Base-by-base conservation (phyloP, 1,140 invertebrate species). In the Hylyphantes graminicola region DNA sequence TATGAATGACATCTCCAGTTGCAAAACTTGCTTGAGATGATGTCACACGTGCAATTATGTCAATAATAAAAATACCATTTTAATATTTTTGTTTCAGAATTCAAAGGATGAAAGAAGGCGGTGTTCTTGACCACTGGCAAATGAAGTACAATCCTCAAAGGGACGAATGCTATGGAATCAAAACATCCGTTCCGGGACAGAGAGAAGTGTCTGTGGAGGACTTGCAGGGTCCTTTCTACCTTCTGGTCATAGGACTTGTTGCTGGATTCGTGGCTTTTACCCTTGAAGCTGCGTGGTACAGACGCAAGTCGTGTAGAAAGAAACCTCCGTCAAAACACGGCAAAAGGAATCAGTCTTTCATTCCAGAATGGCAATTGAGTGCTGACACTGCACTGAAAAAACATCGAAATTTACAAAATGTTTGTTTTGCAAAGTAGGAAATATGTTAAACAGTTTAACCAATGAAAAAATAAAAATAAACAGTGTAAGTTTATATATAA, bases 191-290 rank as follows among this genome's bases (percentile, higher is more conserved):
- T n/a, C 61, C 21, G 1, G 70, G 70, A 10, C 68, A 75, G 15
- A 57, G 74, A 7, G 81, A 74, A 48, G 73, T 84, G 2, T 61
- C 10, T n/a, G 10, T 76, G 35, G 64, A 84, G 51, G 81, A 84
- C 51, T 54, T 84, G 0, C 72, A 84, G 15, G 81, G 81, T 7
- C 72, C 81, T 2, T 84, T 84, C 74, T 77, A 59, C 12, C 64
- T 84, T 12, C 55, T 84, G 15, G 35, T 70, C 8, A n/a, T 84
- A 11, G 72, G 81, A 13, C 15, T 51, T 2, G 8, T 61, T 0
- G 4, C 57, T 10, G 80, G 80, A 54, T 11, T 65, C 11, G 12
- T 61, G n/a, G 9, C 51, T 9, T 13, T 81, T 7, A n/a, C 12
- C 4, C 13, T 8, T 7, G 78, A 81, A n/a, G 17, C 19, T 7